A percentile compares a stretch with the other conserved stretches of the same genome.
These are phyloP conservation scores for Calameuta filiformis DNA, from an alignment of 2,888 invertebrate species.

Conservation along the genomic window DNA sequence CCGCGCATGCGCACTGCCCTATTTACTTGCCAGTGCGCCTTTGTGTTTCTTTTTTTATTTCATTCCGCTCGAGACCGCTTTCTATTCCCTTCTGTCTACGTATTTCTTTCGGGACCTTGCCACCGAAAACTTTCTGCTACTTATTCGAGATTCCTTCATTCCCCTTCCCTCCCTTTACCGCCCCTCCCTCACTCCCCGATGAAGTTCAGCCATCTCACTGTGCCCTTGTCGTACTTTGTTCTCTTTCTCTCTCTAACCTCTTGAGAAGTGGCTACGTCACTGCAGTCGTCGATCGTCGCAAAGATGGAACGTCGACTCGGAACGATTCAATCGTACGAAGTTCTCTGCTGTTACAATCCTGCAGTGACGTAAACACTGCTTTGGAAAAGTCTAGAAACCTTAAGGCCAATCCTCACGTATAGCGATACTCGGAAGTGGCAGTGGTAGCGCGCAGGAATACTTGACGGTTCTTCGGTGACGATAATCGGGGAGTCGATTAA, in stretches of 20 bases:
- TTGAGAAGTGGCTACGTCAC: neutral
- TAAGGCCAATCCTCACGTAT: neutral
- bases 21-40: neutral
- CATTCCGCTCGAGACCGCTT: conserved; percentile 24
- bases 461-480: neutral
- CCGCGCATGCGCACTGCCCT: neutral
- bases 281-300: neutral
- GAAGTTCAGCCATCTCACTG: conserved; percentile 15
- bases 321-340: neutral
- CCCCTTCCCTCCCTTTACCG: conserved; percentile 1
- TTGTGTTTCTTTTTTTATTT: conserved; percentile 18
- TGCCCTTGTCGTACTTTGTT: conserved; percentile 14
- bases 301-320: neutral
- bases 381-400: neutral
- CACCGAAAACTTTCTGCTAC: neutral
- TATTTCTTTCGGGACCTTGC: conserved; percentile 3
- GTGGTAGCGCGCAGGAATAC: neutral
- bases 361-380: neutral
- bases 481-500: neutral
- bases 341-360: neutral
- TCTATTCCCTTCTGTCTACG: conserved; percentile 20
- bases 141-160: conserved; percentile 16
- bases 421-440: neutral
- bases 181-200: neutral
- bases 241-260: conserved; percentile 16